Conservation (phyloP, 2,888 invertebrate genomes). For the Drosophila mimica region DNA sequence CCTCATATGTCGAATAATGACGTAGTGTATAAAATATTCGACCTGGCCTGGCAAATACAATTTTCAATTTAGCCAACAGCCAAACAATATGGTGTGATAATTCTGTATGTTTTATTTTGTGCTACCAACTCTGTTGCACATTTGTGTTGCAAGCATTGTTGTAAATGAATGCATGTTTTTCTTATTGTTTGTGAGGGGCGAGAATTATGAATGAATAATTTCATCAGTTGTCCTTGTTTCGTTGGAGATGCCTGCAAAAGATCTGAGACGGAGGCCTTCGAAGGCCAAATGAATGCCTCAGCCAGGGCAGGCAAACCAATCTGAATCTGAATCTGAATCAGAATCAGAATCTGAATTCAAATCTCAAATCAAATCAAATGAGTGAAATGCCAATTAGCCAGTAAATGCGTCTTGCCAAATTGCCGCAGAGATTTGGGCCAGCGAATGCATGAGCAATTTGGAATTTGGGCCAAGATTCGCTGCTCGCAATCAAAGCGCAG, state of each 20-base stretch:
- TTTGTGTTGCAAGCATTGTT: neutral
- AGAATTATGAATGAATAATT: neutral
- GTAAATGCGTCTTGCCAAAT: slow-evolving; percentile 42
- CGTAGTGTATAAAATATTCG: neutral
- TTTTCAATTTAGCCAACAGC: slow-evolving; percentile 10
- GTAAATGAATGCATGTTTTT: neutral
- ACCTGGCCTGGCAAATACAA: neutral
- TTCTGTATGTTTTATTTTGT: neutral
- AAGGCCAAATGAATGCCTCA: slow-evolving; percentile 6
- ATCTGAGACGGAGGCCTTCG: neutral
- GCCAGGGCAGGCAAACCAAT: neutral
- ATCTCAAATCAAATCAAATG: slow-evolving; percentile 48
- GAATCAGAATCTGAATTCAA: slow-evolving; percentile 17
- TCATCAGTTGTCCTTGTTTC: neutral
- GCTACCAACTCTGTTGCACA: neutral
- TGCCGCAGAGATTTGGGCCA: slow-evolving; percentile 1
- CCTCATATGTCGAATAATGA: neutral
- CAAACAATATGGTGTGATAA: slow-evolving; percentile 1
- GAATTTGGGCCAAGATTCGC: slow-evolving; percentile 38
- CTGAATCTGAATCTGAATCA: slow-evolving; percentile 10
- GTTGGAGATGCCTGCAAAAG: slow-evolving; percentile 1
- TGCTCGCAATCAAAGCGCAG: slow-evolving; percentile 38
- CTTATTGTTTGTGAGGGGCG: neutral
- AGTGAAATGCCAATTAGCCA: slow-evolving; percentile 70
- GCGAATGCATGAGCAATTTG: slow-evolving; percentile 28